phyloP scores from a whole-genome alignment of 2,113 vertebrate species.

The Emberiza fucata region DNA sequence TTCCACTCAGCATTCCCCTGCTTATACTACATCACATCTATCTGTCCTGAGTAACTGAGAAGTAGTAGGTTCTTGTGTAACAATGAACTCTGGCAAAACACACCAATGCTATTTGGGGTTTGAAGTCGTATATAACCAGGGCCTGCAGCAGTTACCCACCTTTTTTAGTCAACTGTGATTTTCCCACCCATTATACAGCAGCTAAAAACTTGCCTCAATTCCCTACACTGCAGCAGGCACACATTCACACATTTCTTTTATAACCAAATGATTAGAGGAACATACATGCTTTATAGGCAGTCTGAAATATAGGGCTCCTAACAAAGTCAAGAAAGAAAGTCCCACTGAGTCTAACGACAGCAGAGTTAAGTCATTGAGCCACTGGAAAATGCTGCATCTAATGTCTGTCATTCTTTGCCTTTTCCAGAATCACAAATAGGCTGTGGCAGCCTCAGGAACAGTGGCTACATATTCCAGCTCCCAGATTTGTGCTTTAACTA shows the following conservation, averaged over 20 bases:
- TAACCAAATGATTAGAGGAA: neutral
- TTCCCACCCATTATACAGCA: neutral
- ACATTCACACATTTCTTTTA: neutral
- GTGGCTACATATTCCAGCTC: neutral
- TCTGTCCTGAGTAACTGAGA: neutral
- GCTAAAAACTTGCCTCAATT: neutral
- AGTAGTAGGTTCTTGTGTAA: neutral
- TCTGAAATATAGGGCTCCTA: neutral
- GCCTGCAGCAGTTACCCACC: neutral
- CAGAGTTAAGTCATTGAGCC: neutral
- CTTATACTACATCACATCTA: neutral
- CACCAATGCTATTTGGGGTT: neutral
- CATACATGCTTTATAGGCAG: neutral
- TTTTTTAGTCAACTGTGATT: neutral
- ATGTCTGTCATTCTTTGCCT: neutral
- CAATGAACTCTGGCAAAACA: neutral
- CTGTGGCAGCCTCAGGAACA: neutral
- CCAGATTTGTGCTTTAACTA: neutral
- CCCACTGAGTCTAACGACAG: neutral
- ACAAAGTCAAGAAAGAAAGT: neutral
- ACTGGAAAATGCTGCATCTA: neutral
- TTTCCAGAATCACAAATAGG: neutral
- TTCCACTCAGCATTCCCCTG: neutral
- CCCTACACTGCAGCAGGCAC: neutral
- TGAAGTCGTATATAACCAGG: neutral